Evolutionary conservation across 2,888 invertebrate species (phyloP), one percentile per base, ranked within the genome.

Genomic region (Nomada hirtipes): DNA sequence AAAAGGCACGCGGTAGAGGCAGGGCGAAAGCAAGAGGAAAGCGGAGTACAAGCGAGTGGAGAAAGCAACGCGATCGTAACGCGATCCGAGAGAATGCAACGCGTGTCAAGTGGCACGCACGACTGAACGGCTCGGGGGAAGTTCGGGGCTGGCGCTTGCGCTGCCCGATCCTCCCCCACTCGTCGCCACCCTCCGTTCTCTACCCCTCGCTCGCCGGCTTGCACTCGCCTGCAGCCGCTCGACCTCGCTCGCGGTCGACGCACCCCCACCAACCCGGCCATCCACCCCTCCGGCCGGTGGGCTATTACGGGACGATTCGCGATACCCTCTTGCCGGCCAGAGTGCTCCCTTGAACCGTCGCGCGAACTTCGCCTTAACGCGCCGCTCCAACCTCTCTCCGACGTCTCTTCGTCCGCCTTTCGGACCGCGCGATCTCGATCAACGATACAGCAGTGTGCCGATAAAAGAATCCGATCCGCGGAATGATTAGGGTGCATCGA

Each of bases 91-190:
- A 36, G 50, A 65, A 73, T 88, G 83, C 85, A 83, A 82, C 90
- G 89, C 90, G 89, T 84, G 83, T 87, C 81, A 87, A 89, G 87
- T 88, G 85, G 81, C 88, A 89, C 90, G 91, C 90, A 89, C 91
- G 91, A 92, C 92, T 92, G 89, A 81, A 69, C 87, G 53, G 65
- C 61, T 64, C 60, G 75, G 74, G 79, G 85, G 71, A 71, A 80
- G 80, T 77, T 82, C 69, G 88, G 83, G 81, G 83, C 78, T 84
- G 72, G 63, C 89, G 87, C 84, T 50, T 84, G 89, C 89, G 88
- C 84, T 70, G 13, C 20, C 42, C 57, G 36, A 13, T 50, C 60
- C 53, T 52, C 76, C 7, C 76, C 73, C 79, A 55, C 74, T 63
- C 73, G 36, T 20, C 70, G 18, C 52, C 52, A 44, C 15, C 26